Evolutionary conservation across 2,797 vertebrate genomes (phyloP), one percentile per base, ranked within the genome.

Genomic region (Hippocampus kuda): DNA sequence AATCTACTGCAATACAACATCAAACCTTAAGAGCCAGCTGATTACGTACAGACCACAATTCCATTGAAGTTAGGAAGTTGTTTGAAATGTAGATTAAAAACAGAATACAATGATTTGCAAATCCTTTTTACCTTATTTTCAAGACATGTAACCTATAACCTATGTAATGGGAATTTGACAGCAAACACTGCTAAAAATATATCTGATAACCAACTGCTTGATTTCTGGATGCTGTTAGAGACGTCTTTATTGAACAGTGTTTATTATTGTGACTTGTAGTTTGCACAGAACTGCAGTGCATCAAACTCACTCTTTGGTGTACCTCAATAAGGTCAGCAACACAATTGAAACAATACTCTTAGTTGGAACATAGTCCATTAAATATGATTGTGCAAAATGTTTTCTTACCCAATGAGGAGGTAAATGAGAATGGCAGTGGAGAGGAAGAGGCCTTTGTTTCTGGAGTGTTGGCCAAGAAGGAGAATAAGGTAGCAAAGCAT

Each of bases 371-470:
- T 27, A 59, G 22, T 13, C 12, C 12, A 27, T 34, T 61, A 15
- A 30, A 16, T 59, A 59, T 3, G 4, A 15, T 59, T 27, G 10
- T 42, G 20, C 44, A 44, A 63, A 24, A 2, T 64, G 63, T 54
- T 22, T 54, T 51, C 83, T 83, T 67, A 96, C 94, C 94, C 94
- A 75, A 93, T 88, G 26, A 96, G 90, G n/a, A 96, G 89, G 88
- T 94, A 97, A 85, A 94, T 83, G 78, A 97, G 93, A 79, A 96
- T 89, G 49, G 93, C 89, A 41, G 90, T 81, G 0, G 94, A 95
- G 13, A 96, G 89, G 78, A 95, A 92, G 80, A 92, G 88, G 0
- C 94, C 95, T 0, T 89, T 89, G 74, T 87, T 91, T 77, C 84
- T 83, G 12, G 93, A 93, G 70, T 88, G 86, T 8, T 83, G 90